Conservation (phyloP, 2,888 invertebrate species). For the Caenorhabditis panamensis region DNA sequence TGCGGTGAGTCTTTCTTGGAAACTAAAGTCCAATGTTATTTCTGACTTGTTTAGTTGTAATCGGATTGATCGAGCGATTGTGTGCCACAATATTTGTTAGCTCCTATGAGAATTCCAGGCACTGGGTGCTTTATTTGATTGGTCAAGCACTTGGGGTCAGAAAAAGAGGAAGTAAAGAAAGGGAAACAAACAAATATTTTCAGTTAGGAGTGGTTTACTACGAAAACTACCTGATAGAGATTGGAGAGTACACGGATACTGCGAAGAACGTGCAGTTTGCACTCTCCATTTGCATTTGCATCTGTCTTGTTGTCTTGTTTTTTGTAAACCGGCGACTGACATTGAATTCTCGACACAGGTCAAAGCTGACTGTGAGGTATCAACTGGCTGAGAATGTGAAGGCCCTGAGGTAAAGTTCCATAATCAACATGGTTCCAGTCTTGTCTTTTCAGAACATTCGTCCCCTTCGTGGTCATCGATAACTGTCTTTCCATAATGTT, state of each 20-base stretch:
- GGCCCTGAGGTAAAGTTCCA: slow-evolving; percentile 40
- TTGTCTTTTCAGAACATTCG: slow-evolving; percentile 50
- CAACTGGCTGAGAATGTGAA: slow-evolving; percentile 60
- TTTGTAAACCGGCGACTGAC: slow-evolving; percentile 58
- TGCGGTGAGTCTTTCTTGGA: slow-evolving; percentile 37
- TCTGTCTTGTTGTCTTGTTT: slow-evolving; percentile 44
- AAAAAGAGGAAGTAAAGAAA: not conserved
- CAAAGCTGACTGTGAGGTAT: slow-evolving; percentile 53
- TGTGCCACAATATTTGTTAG: slow-evolving; percentile 60
- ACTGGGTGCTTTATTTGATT: slow-evolving; percentile 52
- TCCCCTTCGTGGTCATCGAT: slow-evolving; percentile 62
- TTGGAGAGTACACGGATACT: slow-evolving; percentile 36
- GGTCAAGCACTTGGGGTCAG: slow-evolving; percentile 47
- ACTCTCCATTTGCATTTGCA: slow-evolving; percentile 48
- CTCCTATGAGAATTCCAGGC: slow-evolving; percentile 58
- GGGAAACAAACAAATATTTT: slow-evolving; percentile 1
- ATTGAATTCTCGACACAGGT: slow-evolving; percentile 41
- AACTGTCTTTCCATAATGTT: slow-evolving; percentile 61
- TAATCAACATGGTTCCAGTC: not conserved
- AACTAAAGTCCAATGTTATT: not conserved
- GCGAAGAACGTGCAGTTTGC: slow-evolving; percentile 50
- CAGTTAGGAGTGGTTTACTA: slow-evolving; percentile 44
- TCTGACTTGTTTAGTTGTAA: slow-evolving; percentile 50
- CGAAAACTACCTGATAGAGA: slow-evolving; percentile 20
- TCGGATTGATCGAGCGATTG: slow-evolving; percentile 59